Conservation (phyloP, 2,888 invertebrate genomes). For the Microctonus hyperodae region DNA sequence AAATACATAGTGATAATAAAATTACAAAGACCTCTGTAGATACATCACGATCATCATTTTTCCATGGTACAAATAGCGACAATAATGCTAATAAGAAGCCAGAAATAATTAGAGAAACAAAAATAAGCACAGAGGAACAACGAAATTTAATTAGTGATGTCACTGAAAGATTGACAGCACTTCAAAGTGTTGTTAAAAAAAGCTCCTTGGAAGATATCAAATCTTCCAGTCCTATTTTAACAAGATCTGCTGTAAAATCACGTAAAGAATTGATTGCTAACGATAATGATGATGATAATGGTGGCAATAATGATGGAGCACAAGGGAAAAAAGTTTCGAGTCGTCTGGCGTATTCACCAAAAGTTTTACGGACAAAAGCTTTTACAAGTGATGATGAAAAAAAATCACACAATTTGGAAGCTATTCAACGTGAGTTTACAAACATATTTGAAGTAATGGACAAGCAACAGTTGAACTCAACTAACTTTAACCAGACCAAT, state of each 20-base stretch:
- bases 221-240: constrained; percentile 1
- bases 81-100: neutral
- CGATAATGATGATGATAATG: neutral
- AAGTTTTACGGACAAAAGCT: constrained; percentile 19
- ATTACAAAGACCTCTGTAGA: constrained; percentile 20
- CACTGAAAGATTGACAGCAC: constrained; percentile 23
- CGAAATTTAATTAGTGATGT: constrained; percentile 19
- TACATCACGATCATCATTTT: constrained; percentile 32
- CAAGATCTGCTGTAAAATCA: neutral
- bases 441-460: constrained; percentile 57
- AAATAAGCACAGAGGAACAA: neutral
- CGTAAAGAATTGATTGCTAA: neutral
- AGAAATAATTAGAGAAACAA: neutral
- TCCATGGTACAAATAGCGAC: constrained; percentile 14
- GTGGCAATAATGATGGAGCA: neutral
- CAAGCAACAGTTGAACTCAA: constrained; percentile 43
- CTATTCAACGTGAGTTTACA: constrained; percentile 48
- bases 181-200: constrained; percentile 20
- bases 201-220: constrained; percentile 9
- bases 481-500: constrained; percentile 37
- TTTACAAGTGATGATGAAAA: neutral
- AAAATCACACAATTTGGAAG: neutral
- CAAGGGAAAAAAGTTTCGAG: constrained; percentile 14
- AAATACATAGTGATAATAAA: constrained; percentile 7
- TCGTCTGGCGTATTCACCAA: constrained; percentile 35